phyloP scores from a whole-genome alignment of 2,888 invertebrate genomes.

The Erannis defoliaria region DNA sequence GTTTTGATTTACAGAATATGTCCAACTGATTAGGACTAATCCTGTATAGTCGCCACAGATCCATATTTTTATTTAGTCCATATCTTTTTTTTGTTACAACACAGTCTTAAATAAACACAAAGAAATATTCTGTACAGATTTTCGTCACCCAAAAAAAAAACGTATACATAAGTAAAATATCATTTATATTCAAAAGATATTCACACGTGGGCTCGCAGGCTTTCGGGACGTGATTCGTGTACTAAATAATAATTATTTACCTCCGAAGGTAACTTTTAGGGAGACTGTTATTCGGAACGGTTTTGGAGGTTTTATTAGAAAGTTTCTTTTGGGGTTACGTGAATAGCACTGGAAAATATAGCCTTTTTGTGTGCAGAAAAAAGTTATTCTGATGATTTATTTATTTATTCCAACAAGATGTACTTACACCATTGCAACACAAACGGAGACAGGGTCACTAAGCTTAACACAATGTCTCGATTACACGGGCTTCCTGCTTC shows the following conservation, averaged over 20 bases:
- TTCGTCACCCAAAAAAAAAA: constrained; percentile 31
- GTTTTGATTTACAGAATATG: too few species aligned
- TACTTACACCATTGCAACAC: too few species aligned
- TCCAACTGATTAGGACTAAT: too few species aligned
- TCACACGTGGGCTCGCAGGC: constrained; percentile 61
- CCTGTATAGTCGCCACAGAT: too few species aligned
- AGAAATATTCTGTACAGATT: constrained; percentile 22
- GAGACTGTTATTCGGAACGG: constrained; percentile 38
- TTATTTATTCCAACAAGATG: too few species aligned
- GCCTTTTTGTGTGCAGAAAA: background rate
- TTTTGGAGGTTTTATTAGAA: constrained; percentile 34
- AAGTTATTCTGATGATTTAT: too few species aligned
- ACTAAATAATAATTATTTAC: constrained; percentile 61
- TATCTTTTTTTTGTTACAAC: background rate
- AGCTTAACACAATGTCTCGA: too few species aligned
- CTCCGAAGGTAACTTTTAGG: constrained; percentile 40
- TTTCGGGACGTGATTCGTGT: constrained; percentile 52
- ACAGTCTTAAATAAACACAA: background rate
- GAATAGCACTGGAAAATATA: background rate
- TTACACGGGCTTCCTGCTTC: too few species aligned
- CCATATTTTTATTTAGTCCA: too few species aligned
- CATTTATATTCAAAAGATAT: constrained; percentile 69
- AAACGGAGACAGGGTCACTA: too few species aligned
- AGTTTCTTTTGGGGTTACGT: constrained; percentile 28
- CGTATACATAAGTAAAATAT: constrained; percentile 34